Base-by-base conservation (phyloP, 2,113 vertebrate species). In the Cryptoleucopteryx plumbea region DNA sequence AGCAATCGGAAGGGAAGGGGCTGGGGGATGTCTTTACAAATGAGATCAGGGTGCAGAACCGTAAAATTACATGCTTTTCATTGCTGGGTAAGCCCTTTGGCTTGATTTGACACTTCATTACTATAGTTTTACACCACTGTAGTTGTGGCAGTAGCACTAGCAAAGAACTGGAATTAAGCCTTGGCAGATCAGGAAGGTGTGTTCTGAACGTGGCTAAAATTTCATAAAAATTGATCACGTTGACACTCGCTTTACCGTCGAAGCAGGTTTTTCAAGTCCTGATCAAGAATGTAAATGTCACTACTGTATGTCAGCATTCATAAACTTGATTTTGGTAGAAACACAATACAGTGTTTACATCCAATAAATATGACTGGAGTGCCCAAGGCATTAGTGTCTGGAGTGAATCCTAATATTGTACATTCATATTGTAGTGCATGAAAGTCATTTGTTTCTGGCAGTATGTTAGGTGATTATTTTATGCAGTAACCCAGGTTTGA, bases 401-500 rank as follows among this genome's bases (percentile, higher is more conserved):
- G 84, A 91, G 22, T 13, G n/a, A 80, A 26, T 93, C 73, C 89
- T 84, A 82, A 82, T 90, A 65, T 34, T 71, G 50, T 65, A 40
- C 29, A 34, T 93, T 94, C 52, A 62, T 65, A 58, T 77, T 77
- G 66, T 75, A 70, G 43, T 62, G n/a, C 89, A 70, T 55, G 80
- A 77, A 96, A 86, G 47, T 50, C 10, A 88, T 94, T 91, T 93
- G 42, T 90, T 97, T 92, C 82, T 97, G 96, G 93, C 94, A 97
- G 29, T 16, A 31, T 9, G 3, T 36, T 58, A 77, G 55, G 3
- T 47, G 88, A 91, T 77, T 94, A 55, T 68, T 96, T 58, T 81
- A 63, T 61, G 67, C 77, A 79, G 84, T 65, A 82, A 85, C 43
- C 9, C 26, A 77, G 45, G 58, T 92, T 96, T 86, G 78, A 73